Evolutionary conservation across 2,113 vertebrate genomes (phyloP).

Genomic region (human): DNA sequence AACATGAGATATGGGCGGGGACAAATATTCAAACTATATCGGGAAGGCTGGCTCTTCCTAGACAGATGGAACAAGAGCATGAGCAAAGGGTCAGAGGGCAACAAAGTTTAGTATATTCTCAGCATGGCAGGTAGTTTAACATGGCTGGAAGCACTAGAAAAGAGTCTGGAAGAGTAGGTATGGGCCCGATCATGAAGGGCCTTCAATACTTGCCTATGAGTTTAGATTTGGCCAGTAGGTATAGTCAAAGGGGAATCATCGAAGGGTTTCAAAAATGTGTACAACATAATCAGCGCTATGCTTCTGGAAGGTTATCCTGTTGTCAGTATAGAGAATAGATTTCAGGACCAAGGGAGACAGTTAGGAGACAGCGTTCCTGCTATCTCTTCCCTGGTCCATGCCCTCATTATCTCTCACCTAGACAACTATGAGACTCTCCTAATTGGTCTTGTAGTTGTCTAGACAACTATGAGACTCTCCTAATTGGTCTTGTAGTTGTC

Average conservation of each 20-base stretch:
- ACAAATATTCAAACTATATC: too few species aligned
- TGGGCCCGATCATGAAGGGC: not conserved
- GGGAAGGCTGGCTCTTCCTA: not conserved
- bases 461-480: not conserved
- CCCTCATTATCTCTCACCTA: not conserved
- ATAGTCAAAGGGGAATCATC: not conserved
- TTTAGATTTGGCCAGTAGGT: slow-evolving; percentile 2
- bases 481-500: not conserved
- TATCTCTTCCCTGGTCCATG: not conserved
- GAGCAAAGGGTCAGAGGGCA: not conserved
- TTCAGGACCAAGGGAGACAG: not conserved
- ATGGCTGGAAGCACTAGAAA: not conserved
- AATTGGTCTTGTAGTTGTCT: too few species aligned
- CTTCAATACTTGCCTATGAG: not conserved
- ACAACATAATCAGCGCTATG: not conserved
- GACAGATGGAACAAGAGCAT: not conserved
- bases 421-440: not conserved
- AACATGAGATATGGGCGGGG: too few species aligned
- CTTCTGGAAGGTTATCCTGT: not conserved
- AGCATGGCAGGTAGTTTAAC: not conserved
- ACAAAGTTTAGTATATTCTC: not conserved
- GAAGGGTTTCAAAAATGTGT: not conserved
- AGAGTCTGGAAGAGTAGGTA: not conserved
- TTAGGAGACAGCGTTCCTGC: not conserved
- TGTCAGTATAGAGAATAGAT: not conserved